Percentiles rank a stretch among this genome's conserved stretches.
phyloP scores from a whole-genome alignment of 2,797 vertebrate species.

The Alectoris magna region DNA sequence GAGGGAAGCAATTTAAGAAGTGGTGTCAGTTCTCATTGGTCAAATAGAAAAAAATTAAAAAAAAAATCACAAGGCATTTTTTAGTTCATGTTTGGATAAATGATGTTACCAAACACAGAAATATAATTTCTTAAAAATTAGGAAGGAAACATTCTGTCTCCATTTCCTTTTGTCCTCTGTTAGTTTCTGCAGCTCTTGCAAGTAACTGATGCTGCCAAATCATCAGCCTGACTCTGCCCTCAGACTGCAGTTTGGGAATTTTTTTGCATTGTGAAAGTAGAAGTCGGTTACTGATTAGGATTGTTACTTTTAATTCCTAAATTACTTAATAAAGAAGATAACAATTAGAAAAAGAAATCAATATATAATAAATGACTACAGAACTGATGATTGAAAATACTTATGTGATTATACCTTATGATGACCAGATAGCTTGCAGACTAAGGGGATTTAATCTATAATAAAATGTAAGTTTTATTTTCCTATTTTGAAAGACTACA shows the following conservation, averaged over 20 bases:
- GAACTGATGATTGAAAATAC: background rate
- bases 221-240: background rate
- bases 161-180: background rate
- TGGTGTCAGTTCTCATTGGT: background rate
- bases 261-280: background rate
- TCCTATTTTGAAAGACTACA: conserved; percentile 11
- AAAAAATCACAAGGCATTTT: background rate
- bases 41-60: background rate
- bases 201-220: background rate
- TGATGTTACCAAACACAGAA: background rate
- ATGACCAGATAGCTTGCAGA: background rate
- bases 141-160: conserved; percentile 1
- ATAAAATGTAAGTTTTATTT: background rate
- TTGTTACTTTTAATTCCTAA: background rate
- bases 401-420: background rate
- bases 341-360: too few species aligned
- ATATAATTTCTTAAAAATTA: background rate
- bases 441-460: background rate
- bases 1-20: conserved; percentile 10
- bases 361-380: background rate
- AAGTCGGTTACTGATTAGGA: background rate
- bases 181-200: background rate
- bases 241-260: background rate
- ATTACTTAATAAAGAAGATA: background rate
- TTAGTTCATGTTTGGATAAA: background rate